Percentiles rank a stretch among this genome's conserved stretches.
phyloP scores from a whole-genome alignment of 2,797 vertebrate species.

The Sorex maritimensis region DNA sequence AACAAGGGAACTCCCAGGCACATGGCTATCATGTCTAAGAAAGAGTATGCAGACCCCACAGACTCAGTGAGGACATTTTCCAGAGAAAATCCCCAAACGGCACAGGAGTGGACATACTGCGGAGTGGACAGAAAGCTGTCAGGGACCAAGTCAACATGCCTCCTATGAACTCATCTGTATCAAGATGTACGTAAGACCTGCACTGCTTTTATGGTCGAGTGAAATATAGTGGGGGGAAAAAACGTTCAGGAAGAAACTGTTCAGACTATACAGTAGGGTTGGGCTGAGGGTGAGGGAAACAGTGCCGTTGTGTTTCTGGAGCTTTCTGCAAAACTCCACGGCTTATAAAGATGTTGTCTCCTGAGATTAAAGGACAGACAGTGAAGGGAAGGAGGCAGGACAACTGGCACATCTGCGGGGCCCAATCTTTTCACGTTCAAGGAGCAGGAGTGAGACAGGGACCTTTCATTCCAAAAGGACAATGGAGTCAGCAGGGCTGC shows the following conservation, averaged over 20 bases:
- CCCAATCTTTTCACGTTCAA: neutral
- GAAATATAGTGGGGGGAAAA: neutral
- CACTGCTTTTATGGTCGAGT: neutral
- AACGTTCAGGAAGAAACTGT: neutral
- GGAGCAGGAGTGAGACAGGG: neutral
- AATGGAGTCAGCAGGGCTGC: slow-evolving; percentile 42
- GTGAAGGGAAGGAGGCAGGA: neutral
- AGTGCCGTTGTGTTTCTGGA: neutral
- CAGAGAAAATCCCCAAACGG: neutral
- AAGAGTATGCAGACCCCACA: too few species aligned
- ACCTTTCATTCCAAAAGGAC: slow-evolving; percentile 60
- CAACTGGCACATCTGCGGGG: too few species aligned
- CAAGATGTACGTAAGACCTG: neutral
- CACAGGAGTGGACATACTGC: neutral
- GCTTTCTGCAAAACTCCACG: neutral
- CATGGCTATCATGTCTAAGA: neutral
- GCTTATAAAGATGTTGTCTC: neutral
- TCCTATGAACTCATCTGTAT: neutral
- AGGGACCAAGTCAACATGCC: neutral
- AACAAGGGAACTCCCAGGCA: too few species aligned
- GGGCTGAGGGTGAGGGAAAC: neutral
- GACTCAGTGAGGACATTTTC: neutral
- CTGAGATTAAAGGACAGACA: neutral
- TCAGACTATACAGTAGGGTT: too few species aligned
- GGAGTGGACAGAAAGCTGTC: neutral